Base-by-base conservation (phyloP, 2,113 vertebrate species). In the Misgurnus anguillicaudatus region DNA sequence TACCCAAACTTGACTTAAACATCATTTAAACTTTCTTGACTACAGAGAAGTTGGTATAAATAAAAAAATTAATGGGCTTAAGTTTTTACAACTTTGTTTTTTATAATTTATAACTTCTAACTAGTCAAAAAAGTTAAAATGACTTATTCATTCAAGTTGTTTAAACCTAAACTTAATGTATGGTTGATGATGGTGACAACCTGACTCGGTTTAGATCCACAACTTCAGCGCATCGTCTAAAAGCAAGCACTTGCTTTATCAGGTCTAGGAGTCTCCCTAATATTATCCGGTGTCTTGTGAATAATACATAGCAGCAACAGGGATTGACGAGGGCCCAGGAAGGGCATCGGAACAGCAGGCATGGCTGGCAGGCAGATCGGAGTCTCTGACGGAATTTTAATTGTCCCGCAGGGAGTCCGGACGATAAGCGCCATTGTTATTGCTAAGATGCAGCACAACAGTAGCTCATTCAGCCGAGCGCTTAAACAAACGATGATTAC, bases 361-460 rank as follows among this genome's bases (percentile, higher is more conserved):
- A 88, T 88, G 88, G 90, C 88, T 89, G 86, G 83, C 82, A 92
- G 90, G 89, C 87, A 91, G 89, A 91, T 84, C 88, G 87, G 89
- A 90, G 84, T 89, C 89, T 90, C 89, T 77, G 84, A 90, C 85
- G 84, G 87, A 91, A 91, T 91, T 91, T 92, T 92, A 90, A 93
- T 91, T 92, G 90, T 90, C 91, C 91, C 87, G 51, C 87, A 80
- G 92, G 91, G 92, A 92, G 71, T 42, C 38, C 66, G 45, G 72
- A 11, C 72, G 65, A 88, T 90, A 91, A 91, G 83, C 87, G 80
- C 87, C 87, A 90, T 90, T 91, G 89, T 92, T 92, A 90, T 90
- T 90, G 88, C 86, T 85, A 88, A 90, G 87, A 90, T 82, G 80
- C 76, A 24, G 73, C 86, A 79, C 80, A 78, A 87, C 83, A 79